phyloP scores from a whole-genome alignment of 2,888 invertebrate genomes.

The Ophraella communa region DNA sequence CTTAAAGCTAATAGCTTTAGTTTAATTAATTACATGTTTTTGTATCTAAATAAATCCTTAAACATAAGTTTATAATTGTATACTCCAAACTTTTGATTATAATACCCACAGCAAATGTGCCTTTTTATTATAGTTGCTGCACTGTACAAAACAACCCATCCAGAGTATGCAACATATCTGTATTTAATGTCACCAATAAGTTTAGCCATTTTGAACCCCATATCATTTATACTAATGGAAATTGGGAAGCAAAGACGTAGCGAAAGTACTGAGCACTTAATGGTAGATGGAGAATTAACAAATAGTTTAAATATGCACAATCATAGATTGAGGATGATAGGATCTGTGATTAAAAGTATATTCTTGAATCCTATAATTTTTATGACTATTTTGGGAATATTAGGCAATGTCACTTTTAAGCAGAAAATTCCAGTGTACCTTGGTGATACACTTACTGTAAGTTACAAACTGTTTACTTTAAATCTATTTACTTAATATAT shows the following conservation, averaged over 20 bases:
- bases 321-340: constrained; percentile 52
- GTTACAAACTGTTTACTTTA: constrained; percentile 39
- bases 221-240: constrained; percentile 90
- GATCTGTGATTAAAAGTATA: constrained; percentile 69
- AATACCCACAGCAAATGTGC: background rate
- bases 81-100: no score
- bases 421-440: constrained; percentile 79
- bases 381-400: constrained; percentile 91
- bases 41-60: no score
- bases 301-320: constrained; percentile 44
- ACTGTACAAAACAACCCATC: constrained; percentile 83
- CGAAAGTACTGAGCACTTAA: constrained; percentile 40
- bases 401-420: constrained; percentile 82
- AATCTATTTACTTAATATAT: background rate
- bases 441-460: constrained; percentile 76
- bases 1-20: no score
- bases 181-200: constrained; percentile 96
- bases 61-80: no score
- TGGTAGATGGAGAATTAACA: constrained; percentile 45
- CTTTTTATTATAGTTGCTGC: constrained; percentile 73
- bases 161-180: constrained; percentile 88
- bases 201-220: constrained; percentile 88
- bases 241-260: constrained; percentile 62
- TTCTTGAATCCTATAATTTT: constrained; percentile 87
- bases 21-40: no score